Percentiles rank a stretch among this genome's conserved stretches.
Evolutionary conservation across 1,140 invertebrate genomes (phyloP).

Genomic region (Pseudomyrmex dendroicus): DNA sequence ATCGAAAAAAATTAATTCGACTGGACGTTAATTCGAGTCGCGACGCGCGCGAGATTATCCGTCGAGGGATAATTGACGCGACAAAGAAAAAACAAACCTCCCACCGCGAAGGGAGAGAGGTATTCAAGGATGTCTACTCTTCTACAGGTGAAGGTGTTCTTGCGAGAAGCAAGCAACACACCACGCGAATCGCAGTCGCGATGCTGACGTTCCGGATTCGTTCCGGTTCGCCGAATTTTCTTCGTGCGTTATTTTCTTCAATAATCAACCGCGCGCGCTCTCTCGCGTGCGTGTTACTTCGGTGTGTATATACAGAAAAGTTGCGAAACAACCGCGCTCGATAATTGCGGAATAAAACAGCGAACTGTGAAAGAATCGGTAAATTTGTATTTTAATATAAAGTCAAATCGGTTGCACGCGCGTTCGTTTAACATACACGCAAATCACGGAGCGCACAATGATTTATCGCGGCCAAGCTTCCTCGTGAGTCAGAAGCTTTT

Average conservation of each 20-base stretch:
- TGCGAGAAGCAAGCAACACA: slow-evolving; percentile 65
- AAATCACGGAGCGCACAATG: background rate
- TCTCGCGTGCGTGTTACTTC: slow-evolving; percentile 34
- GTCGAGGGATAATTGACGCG: slow-evolving; percentile 61
- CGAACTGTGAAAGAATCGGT: background rate
- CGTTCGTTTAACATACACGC: too few species aligned
- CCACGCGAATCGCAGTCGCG: slow-evolving; percentile 58
- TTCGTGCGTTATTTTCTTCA: background rate
- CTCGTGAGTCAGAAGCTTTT: background rate
- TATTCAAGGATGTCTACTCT: slow-evolving; percentile 75
- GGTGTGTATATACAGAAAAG: slow-evolving; percentile 6
- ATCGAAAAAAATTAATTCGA: slow-evolving; percentile 54
- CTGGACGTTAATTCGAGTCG: slow-evolving; percentile 56
- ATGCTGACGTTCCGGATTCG: slow-evolving; percentile 67
- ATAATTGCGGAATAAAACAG: background rate
- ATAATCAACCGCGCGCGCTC: slow-evolving; percentile 2
- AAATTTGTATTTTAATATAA: background rate
- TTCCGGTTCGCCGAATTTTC: slow-evolving; percentile 73
- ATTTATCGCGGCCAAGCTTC: slow-evolving; percentile 3
- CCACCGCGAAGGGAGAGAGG: slow-evolving; percentile 58
- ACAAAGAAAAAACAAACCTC: slow-evolving; percentile 44
- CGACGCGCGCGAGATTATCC: slow-evolving; percentile 31
- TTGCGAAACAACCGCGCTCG: background rate
- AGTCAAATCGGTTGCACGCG: background rate
- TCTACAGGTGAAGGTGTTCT: slow-evolving; percentile 67